These are phyloP conservation scores for Ambastaia sidthimunki DNA, from an alignment of 2,797 vertebrate species.

Conservation along the genomic window DNA sequence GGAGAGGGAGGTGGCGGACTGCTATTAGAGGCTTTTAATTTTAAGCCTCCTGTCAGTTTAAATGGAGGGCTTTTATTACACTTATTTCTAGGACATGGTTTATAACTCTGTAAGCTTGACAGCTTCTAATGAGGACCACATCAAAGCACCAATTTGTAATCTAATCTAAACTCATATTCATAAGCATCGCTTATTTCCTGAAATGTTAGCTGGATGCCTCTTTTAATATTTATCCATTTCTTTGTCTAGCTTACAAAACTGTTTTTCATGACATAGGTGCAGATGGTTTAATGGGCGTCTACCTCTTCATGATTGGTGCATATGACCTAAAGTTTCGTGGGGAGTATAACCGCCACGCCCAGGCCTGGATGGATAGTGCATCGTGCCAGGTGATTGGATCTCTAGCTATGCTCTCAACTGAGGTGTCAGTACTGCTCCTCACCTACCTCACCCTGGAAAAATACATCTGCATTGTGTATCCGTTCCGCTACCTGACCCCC, in stretches of 20 bases:
- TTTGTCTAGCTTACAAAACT: neutral
- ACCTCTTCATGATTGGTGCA: conserved; percentile 93
- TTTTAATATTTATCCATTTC: neutral
- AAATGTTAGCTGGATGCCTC: neutral
- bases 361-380: conserved; percentile 94
- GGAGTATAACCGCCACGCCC: conserved; percentile 95
- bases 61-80: conserved; percentile 17
- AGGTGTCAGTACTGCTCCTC: conserved; percentile 94
- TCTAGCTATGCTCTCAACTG: conserved; percentile 94
- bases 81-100: neutral
- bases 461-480: conserved; percentile 97
- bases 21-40: conserved; percentile 12
- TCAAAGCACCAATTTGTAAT: neutral
- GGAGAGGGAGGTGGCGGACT: neutral
- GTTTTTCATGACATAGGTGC: conserved; percentile 80
- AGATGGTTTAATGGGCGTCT: conserved; percentile 96
- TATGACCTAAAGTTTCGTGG: conserved; percentile 95
- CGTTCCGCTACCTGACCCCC: conserved; percentile 91
- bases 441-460: conserved; percentile 97
- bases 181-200: neutral
- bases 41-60: conserved; percentile 10
- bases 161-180: neutral
- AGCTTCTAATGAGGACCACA: neutral
- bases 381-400: conserved; percentile 93
- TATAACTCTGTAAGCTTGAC: neutral